Conservation (phyloP, 1,140 invertebrate species). For the Condylostylus longicornis region DNA sequence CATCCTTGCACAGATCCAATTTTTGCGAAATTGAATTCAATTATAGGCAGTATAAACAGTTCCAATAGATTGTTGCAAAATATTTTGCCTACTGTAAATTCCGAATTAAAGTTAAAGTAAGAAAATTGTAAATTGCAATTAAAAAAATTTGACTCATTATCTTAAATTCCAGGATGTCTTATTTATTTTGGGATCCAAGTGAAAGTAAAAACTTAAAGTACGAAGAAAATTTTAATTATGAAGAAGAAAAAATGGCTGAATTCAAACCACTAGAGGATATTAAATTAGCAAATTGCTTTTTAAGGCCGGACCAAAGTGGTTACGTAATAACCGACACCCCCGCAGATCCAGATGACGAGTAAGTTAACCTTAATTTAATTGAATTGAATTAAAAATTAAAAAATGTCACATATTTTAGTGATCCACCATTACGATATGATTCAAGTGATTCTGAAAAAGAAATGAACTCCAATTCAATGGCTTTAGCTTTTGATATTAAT, state of each 20-base stretch:
- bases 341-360: slow-evolving; percentile 10
- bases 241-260: no score
- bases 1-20: slow-evolving; percentile 26
- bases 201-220: no score
- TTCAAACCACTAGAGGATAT: no score
- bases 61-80: slow-evolving; percentile 29
- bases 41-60: slow-evolving; percentile 27
- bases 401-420: background rate
- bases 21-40: slow-evolving; percentile 28
- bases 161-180: slow-evolving; percentile 19
- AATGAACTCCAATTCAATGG: slow-evolving; percentile 7
- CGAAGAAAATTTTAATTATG: no score
- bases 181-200: slow-evolving; percentile 23
- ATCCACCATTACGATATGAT: slow-evolving; percentile 6
- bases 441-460: background rate
- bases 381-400: background rate
- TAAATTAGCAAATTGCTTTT: no score
- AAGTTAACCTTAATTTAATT: background rate
- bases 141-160: no score
- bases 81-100: slow-evolving; percentile 20
- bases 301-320: slow-evolving; percentile 21
- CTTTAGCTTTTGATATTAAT: slow-evolving; percentile 28
- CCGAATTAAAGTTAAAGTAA: slow-evolving; percentile 16
- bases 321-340: slow-evolving; percentile 27
- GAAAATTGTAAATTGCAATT: no score